Base-by-base conservation (phyloP, 2,888 invertebrate species). In the Synanthedon formicaeformis region DNA sequence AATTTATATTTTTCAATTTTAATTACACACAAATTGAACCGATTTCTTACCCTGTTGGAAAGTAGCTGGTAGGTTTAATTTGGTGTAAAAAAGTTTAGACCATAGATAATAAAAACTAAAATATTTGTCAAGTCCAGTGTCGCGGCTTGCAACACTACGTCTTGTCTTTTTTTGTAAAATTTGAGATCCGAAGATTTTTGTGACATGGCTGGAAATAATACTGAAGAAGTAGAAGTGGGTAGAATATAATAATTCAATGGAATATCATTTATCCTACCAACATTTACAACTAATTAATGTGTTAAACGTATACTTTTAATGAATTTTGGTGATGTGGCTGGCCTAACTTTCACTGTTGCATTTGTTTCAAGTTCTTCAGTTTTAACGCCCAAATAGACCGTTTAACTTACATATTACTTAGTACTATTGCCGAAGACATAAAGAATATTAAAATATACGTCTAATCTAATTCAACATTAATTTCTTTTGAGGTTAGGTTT, bases 131-230 rank as follows among this genome's bases (percentile, higher is more conserved):
- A 10, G 8, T 34, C 23, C 5, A 23, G 23, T 23, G 23, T 23
- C 34, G 18, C 8, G 11, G 52, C 61, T 77, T 64, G 81, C 77
- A 82, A 78, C 77, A 78, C 67, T 55, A 27, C 40, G 18, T 52
- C 51, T 60, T 63, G 62, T 74, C 78, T 78, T 76, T 78, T 34
- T 75, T 75, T 67, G 66, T 68, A 72, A 78, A 69, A 81, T 73
- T 69, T 75, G 72, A 69, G 77, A 68, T 73, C 70, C 67, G 69
- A 76, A 78, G 72, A 78, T 76, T 81, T 68, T 76, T 84, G 84
- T 88, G 85, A 88, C 78, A 90, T 90, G 90, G 90, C 90, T 88
- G 89, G 89, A 73, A 89, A 88, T 82, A 89, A 83, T 80, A 78
- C 81, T 59, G 89, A 90, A 73, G 89, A 90, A 79, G 88, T 89